A percentile compares a stretch with the other conserved stretches of the same genome.
Evolutionary conservation across 2,888 invertebrate species (phyloP).

Genomic region (Hirtodrosophila cameraria): DNA sequence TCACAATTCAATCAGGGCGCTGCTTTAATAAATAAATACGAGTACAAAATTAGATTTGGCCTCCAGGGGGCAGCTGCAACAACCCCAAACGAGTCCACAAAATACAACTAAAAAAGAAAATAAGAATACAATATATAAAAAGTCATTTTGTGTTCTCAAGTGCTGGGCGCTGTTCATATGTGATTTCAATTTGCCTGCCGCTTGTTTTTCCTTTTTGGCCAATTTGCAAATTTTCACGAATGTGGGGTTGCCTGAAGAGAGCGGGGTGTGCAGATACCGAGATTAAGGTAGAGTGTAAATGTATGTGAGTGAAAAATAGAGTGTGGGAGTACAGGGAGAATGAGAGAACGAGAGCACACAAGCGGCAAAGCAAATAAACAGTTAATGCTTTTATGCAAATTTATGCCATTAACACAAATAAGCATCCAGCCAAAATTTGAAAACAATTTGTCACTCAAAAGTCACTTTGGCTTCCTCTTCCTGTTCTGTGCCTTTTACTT

Average conservation of each 20-base stretch:
- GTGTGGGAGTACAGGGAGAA: neutral
- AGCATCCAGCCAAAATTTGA: slow-evolving; percentile 76
- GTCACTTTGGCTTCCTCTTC: slow-evolving; percentile 66
- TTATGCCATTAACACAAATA: slow-evolving; percentile 81
- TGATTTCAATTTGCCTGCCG: slow-evolving; percentile 65
- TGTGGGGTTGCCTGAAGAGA: slow-evolving; percentile 18
- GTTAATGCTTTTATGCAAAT: slow-evolving; percentile 81
- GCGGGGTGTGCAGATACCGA: slow-evolving; percentile 17
- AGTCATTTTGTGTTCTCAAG: slow-evolving; percentile 54
- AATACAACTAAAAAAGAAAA: too few relatives aligned
- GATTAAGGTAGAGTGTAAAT: slow-evolving; percentile 44
- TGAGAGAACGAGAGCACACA: slow-evolving; percentile 23
- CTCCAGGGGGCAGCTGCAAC: slow-evolving; percentile 60
- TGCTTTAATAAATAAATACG: slow-evolving; percentile 74
- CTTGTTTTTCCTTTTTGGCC: slow-evolving; percentile 68
- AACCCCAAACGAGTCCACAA: slow-evolving; percentile 31
- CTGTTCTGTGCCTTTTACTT: slow-evolving; percentile 26
- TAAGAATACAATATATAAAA: slow-evolving; percentile 18
- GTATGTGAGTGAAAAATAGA: neutral
- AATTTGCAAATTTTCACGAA: slow-evolving; percentile 74
- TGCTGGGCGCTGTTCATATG: slow-evolving; percentile 46
- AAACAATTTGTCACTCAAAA: slow-evolving; percentile 81
- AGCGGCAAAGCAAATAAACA: slow-evolving; percentile 79
- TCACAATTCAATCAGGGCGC: slow-evolving; percentile 72
- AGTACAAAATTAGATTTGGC: slow-evolving; percentile 73